phyloP scores from a whole-genome alignment of 2,888 invertebrate species.

The Willowsia nigromaculata region DNA sequence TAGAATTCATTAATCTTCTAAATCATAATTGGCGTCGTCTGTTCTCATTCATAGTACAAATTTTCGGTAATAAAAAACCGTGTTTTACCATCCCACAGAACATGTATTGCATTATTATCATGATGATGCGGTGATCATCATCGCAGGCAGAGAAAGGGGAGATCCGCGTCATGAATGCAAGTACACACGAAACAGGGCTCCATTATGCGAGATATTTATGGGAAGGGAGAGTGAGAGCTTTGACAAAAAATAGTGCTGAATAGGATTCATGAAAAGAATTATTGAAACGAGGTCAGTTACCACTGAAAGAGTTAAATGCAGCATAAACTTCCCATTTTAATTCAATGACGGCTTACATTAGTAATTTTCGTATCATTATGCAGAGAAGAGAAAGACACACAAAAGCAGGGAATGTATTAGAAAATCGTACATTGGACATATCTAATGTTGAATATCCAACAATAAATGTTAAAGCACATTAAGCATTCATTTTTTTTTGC shows the following conservation, averaged over 20 bases:
- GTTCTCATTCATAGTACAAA: slow-evolving; percentile 42
- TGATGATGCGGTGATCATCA: slow-evolving; percentile 9
- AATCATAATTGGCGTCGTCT: slow-evolving; percentile 68
- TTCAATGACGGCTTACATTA: slow-evolving; percentile 47
- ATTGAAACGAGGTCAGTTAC: slow-evolving; percentile 64
- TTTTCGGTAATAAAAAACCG: slow-evolving; percentile 52
- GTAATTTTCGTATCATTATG: not conserved
- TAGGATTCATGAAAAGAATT: slow-evolving; percentile 35
- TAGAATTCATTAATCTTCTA: slow-evolving; percentile 69
- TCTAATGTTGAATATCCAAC: not conserved
- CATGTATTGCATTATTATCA: slow-evolving; percentile 51
- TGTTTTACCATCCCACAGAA: slow-evolving; percentile 64
- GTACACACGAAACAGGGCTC: not conserved
- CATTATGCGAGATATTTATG: not conserved
- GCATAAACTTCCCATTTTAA: slow-evolving; percentile 68
- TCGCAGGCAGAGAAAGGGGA: not conserved
- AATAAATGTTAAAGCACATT: not conserved
- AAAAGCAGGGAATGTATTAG: not conserved
- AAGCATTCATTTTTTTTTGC: slow-evolving; percentile 16
- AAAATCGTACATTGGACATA: not conserved
- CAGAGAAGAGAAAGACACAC: not conserved
- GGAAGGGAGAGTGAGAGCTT: not conserved
- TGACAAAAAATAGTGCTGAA: slow-evolving; percentile 22
- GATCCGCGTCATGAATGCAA: not conserved
- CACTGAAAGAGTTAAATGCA: slow-evolving; percentile 68